Evolutionary conservation across 2,113 vertebrate species (phyloP).

Genomic region (Zosterops lateralis): DNA sequence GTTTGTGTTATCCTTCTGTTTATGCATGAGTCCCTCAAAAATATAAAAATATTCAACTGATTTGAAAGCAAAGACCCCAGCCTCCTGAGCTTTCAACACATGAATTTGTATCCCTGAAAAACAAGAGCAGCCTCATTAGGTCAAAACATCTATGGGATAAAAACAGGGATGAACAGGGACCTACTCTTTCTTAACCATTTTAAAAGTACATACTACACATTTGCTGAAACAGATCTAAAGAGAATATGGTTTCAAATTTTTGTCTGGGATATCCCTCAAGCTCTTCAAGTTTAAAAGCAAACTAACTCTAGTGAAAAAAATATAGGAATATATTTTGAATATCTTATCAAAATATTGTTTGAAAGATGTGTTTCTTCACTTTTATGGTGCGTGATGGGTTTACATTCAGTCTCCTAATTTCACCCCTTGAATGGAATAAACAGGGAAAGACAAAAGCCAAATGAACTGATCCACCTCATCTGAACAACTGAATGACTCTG

Average conservation of each 20-base stretch:
- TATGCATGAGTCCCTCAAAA: background rate
- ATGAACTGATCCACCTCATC: background rate
- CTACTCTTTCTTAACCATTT: background rate
- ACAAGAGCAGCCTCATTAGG: background rate
- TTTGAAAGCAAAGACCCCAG: background rate
- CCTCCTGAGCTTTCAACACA: background rate
- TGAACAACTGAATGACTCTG: background rate
- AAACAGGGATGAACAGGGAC: background rate
- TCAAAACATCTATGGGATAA: background rate
- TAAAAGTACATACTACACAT: background rate
- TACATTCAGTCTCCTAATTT: background rate
- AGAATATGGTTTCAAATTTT: background rate
- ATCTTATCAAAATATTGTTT: background rate
- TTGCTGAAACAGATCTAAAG: background rate
- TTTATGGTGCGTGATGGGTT: accelerated
- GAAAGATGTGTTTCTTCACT: background rate
- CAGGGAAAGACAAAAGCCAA: background rate
- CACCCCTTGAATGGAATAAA: background rate
- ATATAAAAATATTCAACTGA: background rate
- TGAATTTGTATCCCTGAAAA: background rate
- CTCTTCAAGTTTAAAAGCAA: background rate
- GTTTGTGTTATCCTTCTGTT: background rate
- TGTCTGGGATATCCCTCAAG: background rate
- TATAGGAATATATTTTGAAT: background rate
- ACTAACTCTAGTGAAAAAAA: background rate